Base-by-base conservation (phyloP, 2,113 vertebrate species). In the Melospiza georgiana region DNA sequence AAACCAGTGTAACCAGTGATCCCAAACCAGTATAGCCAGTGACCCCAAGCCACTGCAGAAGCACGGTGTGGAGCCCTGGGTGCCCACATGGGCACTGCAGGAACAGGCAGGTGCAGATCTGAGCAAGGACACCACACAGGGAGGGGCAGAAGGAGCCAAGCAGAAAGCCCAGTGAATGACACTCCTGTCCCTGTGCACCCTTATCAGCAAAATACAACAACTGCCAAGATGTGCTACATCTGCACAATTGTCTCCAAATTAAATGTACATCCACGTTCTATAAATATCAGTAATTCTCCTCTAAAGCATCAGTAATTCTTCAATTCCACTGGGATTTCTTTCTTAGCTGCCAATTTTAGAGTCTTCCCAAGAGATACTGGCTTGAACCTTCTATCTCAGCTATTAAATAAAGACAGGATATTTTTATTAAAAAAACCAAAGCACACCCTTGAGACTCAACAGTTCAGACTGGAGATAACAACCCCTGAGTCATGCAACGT, bases 321-420 rank as follows among this genome's bases (percentile, higher is more conserved):
- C 46, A 86, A 87, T 57, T 49, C 72, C 41, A 37, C 49, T 27
- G 65, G 9, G 41, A 48, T 46, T 52, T 73, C 69, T 73, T 81
- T 90, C 57, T 58, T 37, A 90, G 71, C 74, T 92, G 76, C 63
- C 83, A 80, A 21, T 93, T 90, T 94, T 58, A 95, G 86, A 95
- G 37, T 43, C 48, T 92, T 92, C 89, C 80, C 91, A 69, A 83
- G 92, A 91, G 83, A 87, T 15, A 17, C 63, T 37, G 73, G 41
- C 74, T 89, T 68, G 95, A 95, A 85, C 49, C 87, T 92, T 82
- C 80, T 55, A 75, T 90, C 89, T 95, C 83, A 93, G 85, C 79
- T 94, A 72, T 92, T 93, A 92, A 95, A 82, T 88, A 95, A 59
- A 90, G 69, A 93, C 33, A 62, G 71, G 69, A 90, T 95, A 95